These are phyloP conservation scores for Cassiopea andromeda DNA, from an alignment of 30 jellyfish, hydroid and myxozoan genomes.

Conservation along the genomic window DNA sequence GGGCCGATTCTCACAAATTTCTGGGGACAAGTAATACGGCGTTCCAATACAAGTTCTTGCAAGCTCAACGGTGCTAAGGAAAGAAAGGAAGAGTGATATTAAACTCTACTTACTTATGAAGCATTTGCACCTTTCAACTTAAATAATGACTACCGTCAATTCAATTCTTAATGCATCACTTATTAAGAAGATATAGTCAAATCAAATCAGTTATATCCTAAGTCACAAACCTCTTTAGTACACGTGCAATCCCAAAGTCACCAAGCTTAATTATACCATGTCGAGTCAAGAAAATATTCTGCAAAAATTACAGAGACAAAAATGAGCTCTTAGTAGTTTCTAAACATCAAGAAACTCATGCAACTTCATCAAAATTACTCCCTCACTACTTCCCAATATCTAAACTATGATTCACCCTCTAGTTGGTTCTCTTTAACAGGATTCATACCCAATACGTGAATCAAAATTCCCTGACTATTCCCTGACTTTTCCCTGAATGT, in stretches of 20 bases:
- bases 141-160: background rate
- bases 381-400: too few relatives aligned
- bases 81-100: background rate
- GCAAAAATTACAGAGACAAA: background rate
- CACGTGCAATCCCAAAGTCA: constrained; percentile 98
- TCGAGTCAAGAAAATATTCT: constrained; percentile 89
- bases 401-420: too few relatives aligned
- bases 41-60: constrained; percentile 99
- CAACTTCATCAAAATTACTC: too few relatives aligned
- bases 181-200: background rate
- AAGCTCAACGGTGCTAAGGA: constrained; percentile 85
- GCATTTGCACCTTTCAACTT: too few relatives aligned
- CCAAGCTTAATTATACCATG: constrained; percentile 95
- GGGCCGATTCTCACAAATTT: constrained; percentile 93
- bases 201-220: background rate
- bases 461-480: too few relatives aligned
- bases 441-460: too few relatives aligned
- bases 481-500: too few relatives aligned
- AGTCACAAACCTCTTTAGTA: constrained; percentile 85
- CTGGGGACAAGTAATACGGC: constrained; percentile 96
- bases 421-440: too few relatives aligned
- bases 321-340: too few relatives aligned
- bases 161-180: background rate
- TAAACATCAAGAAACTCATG: too few relatives aligned
- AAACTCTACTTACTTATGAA: background rate